phyloP scores from a whole-genome alignment of 1,140 invertebrate species.

The Acromyrmex charruanus region DNA sequence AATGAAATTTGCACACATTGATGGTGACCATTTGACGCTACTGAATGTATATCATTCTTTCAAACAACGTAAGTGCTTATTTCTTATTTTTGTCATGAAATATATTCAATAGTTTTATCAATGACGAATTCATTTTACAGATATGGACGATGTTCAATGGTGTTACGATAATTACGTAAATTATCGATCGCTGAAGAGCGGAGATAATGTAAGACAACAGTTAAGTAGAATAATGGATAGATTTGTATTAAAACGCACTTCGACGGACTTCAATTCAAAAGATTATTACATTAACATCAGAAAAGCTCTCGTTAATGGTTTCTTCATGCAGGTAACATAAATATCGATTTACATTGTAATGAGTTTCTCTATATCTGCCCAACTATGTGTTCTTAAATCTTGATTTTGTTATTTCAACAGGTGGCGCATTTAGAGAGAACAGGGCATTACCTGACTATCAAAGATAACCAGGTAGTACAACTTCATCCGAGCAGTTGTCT shows the following conservation, averaged over 20 bases:
- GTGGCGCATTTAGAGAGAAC: constrained; percentile 98
- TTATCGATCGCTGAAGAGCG: constrained; percentile 98
- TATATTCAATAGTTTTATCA: neutral
- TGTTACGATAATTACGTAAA: constrained; percentile 99
- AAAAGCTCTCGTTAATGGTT: constrained; percentile 98
- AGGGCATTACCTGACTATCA: constrained; percentile 99
- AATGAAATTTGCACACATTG: constrained; percentile 99
- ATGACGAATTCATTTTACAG: constrained; percentile 78
- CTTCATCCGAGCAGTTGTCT: constrained; percentile 99
- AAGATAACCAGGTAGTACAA: constrained; percentile 99
- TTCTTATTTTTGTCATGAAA: constrained; percentile 19
- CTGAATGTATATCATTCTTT: constrained; percentile 99
- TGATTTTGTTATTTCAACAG: constrained; percentile 84
- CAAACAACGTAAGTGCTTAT: constrained; percentile 97
- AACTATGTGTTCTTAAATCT: neutral
- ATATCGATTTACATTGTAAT: constrained; percentile 22
- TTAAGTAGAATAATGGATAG: constrained; percentile 96
- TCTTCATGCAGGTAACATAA: constrained; percentile 98
- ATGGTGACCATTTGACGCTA: constrained; percentile 99
- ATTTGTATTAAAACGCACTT: constrained; percentile 96
- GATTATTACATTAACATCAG: constrained; percentile 99
- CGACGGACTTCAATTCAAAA: constrained; percentile 99
- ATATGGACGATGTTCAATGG: constrained; percentile 97
- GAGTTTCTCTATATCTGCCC: neutral
- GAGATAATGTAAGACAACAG: constrained; percentile 94